These are phyloP conservation scores for Euzophera pinguis DNA, from an alignment of 2,888 invertebrate genomes.

Conservation along the genomic window DNA sequence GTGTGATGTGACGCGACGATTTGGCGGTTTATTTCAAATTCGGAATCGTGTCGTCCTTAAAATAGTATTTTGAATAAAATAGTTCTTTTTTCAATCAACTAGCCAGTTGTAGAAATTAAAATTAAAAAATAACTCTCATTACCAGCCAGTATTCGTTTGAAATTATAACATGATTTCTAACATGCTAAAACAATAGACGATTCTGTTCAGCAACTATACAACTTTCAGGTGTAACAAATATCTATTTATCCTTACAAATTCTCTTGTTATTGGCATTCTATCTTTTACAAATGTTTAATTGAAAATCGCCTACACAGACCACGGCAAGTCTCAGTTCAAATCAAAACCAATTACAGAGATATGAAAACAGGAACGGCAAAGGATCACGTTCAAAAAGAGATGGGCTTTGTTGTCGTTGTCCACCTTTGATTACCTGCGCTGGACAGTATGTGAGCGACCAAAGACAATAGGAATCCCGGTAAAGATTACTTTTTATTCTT, in stretches of 20 bases:
- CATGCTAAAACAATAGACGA: too few relatives aligned
- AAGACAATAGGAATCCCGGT: constrained; percentile 46
- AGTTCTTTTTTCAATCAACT: background rate
- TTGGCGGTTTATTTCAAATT: constrained; percentile 72
- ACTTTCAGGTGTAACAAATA: too few relatives aligned
- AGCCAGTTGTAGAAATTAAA: too few relatives aligned
- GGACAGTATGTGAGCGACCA: constrained; percentile 29
- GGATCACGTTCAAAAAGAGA: constrained; percentile 61
- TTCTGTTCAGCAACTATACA: too few relatives aligned
- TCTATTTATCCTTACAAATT: background rate
- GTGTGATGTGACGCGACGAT: constrained; percentile 43
- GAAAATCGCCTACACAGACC: background rate
- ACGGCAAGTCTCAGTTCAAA: constrained; percentile 39
- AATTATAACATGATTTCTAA: too few relatives aligned
- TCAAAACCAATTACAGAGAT: constrained; percentile 71
- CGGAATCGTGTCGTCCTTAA: constrained; percentile 24
- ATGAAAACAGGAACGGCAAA: constrained; percentile 56
- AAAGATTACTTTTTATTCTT: constrained; percentile 37
- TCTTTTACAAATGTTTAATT: background rate
- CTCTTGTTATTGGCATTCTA: background rate
- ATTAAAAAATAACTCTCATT: too few relatives aligned
- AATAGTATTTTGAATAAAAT: background rate
- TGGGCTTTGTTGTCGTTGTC: constrained; percentile 67
- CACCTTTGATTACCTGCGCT: constrained; percentile 70
- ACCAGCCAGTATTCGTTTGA: too few relatives aligned